Conservation (phyloP, 2,888 invertebrate genomes). For the Eupeodes latifasciatus region DNA sequence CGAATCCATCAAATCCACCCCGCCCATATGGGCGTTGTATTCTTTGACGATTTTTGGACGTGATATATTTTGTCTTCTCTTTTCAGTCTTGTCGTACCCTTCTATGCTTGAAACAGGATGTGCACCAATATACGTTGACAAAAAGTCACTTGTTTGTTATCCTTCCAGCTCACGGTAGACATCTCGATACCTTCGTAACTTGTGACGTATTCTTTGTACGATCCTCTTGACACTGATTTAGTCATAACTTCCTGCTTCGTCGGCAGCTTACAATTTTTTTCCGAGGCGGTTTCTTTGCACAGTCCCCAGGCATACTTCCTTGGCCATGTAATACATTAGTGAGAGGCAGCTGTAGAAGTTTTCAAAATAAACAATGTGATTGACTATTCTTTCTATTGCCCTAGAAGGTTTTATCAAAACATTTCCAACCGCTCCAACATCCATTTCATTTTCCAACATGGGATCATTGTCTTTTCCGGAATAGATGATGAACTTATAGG, state of each 20-base stretch:
- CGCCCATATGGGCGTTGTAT: no score
- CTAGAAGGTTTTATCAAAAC: no score
- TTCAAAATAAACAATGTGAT: constrained; percentile 11
- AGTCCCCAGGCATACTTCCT: constrained; percentile 9
- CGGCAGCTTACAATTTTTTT: constrained; percentile 23
- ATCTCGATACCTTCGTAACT: constrained; percentile 13
- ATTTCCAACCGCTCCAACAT: no score
- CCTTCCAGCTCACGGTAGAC: constrained; percentile 22
- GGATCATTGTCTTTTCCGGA: no score
- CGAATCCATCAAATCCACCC: no score
- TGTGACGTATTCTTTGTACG: not conserved
- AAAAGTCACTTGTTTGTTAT: constrained; percentile 10
- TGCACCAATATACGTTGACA: constrained; percentile 1
- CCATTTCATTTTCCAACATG: no score
- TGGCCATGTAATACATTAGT: constrained; percentile 17
- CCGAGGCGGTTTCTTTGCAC: constrained; percentile 1
- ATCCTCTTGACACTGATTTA: not conserved
- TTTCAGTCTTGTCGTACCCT: not conserved
- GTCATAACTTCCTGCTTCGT: constrained; percentile 20
- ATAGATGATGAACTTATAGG: no score
- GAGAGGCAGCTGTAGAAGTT: constrained; percentile 9
- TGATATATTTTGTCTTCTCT: no score
- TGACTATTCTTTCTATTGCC: not conserved
- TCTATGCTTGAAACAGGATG: constrained; percentile 3
- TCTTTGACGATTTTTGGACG: no score